phyloP scores from a whole-genome alignment of 2,797 vertebrate genomes.

The Sebastes oblongus region DNA sequence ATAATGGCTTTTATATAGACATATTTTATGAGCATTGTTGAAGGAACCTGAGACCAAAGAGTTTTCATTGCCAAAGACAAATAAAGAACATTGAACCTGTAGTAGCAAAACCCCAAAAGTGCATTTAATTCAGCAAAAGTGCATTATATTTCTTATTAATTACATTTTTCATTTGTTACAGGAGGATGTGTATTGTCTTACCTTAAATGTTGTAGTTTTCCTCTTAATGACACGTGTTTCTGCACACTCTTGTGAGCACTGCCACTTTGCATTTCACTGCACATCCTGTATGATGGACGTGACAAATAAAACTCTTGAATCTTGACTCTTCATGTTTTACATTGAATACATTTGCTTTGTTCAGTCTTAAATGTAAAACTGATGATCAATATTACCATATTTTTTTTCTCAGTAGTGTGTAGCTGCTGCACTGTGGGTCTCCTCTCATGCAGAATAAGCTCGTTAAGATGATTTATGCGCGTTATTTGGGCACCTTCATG shows the following conservation, averaged over 20 bases:
- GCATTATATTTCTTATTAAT: not conserved
- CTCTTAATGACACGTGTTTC: not conserved
- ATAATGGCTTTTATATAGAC: too few relatives aligned
- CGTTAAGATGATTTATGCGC: not conserved
- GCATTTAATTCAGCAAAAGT: not conserved
- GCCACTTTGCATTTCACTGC: too few relatives aligned
- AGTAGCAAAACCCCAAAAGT: too few relatives aligned
- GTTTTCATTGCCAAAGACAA: too few relatives aligned
- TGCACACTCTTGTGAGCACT: too few relatives aligned
- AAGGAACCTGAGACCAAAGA: too few relatives aligned
- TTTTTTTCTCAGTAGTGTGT: not conserved
- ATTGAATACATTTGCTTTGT: not conserved
- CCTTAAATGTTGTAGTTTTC: not conserved
- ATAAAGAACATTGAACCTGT: too few relatives aligned
- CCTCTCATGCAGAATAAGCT: not conserved
- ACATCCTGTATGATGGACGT: too few relatives aligned
- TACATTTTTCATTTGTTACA: not conserved
- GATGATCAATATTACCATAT: not conserved
- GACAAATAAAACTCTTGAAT: too few relatives aligned
- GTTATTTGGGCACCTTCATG: not conserved
- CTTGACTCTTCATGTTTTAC: not conserved
- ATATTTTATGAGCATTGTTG: too few relatives aligned
- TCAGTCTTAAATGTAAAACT: not conserved
- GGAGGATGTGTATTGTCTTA: not conserved
- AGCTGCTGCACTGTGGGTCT: not conserved